Evolutionary conservation across 2,113 vertebrate genomes (phyloP).

Genomic region (Odontophorus gujanensis): DNA sequence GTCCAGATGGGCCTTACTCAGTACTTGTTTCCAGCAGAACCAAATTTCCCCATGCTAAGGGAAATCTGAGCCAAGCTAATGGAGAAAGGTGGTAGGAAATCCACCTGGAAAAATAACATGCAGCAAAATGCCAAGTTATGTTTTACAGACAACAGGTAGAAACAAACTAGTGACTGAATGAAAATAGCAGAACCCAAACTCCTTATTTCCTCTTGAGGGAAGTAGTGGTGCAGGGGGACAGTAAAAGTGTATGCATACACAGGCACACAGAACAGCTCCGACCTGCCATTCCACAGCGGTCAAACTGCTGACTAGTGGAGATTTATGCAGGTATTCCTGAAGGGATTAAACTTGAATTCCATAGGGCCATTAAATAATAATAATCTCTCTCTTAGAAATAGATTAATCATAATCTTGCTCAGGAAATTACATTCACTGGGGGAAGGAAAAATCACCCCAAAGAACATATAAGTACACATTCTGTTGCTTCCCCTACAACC

Average conservation of each 20-base stretch:
- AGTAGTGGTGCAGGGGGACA: accelerated
- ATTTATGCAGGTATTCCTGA: not conserved
- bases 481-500: not conserved
- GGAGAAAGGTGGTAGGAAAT: accelerated
- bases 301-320: not conserved
- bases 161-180: not conserved
- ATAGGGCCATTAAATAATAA: not conserved
- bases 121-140: not conserved
- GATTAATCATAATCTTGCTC: not conserved
- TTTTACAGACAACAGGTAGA: not conserved
- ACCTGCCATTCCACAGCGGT: not conserved
- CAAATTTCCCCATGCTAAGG: not conserved
- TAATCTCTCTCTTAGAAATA: accelerated
- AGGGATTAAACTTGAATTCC: not conserved
- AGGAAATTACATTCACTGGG: not conserved
- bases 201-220: not conserved
- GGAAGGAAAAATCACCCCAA: not conserved
- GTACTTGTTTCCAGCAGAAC: not conserved
- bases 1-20: not conserved
- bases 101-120: not conserved
- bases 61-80: not conserved
- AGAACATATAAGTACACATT: not conserved
- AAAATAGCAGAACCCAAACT: not conserved
- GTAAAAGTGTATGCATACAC: accelerated
- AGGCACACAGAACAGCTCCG: not conserved